phyloP scores from a whole-genome alignment of 2,888 invertebrate genomes.

The Drosophila ezoana region DNA sequence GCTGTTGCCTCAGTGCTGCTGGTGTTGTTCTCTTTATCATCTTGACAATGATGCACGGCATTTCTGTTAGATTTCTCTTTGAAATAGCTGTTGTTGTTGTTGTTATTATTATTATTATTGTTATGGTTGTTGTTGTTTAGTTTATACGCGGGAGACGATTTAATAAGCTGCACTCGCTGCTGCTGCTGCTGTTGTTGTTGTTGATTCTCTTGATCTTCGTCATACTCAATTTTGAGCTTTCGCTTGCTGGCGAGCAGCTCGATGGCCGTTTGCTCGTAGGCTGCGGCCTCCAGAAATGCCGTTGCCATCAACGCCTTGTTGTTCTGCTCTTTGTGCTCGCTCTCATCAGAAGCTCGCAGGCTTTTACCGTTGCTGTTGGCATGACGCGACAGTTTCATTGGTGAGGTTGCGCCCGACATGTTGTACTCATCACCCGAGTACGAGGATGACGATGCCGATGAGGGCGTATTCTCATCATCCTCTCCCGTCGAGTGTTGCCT shows the following conservation, averaged over 20 bases:
- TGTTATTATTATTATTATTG: slow-evolving; percentile 51
- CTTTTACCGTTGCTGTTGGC: slow-evolving; percentile 65
- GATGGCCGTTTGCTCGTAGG: slow-evolving; percentile 72
- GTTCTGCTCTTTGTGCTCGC: slow-evolving; percentile 43
- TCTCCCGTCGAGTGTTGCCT: slow-evolving; percentile 81
- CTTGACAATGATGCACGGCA: slow-evolving; percentile 63
- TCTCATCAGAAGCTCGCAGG: slow-evolving; percentile 34
- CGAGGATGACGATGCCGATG: slow-evolving; percentile 78
- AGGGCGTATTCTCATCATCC: slow-evolving; percentile 82
- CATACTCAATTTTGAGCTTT: slow-evolving; percentile 69
- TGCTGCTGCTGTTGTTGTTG: slow-evolving; percentile 57
- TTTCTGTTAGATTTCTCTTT: slow-evolving; percentile 80
- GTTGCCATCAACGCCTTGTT: slow-evolving; percentile 83
- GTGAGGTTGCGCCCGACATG: slow-evolving; percentile 62
- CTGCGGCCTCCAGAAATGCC: slow-evolving; percentile 66
- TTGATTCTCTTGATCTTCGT: slow-evolving; percentile 81
- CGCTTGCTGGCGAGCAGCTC: slow-evolving; percentile 74
- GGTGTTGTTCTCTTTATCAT: slow-evolving; percentile 72
- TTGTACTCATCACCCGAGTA: slow-evolving; percentile 71
- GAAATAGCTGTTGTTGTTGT: slow-evolving; percentile 61
- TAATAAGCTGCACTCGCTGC: slow-evolving; percentile 84
- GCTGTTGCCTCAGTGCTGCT: slow-evolving; percentile 42
- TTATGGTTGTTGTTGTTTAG: slow-evolving; percentile 73
- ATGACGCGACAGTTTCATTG: slow-evolving; percentile 70
- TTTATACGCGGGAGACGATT: slow-evolving; percentile 85